Evolutionary conservation across 2,888 invertebrate genomes (phyloP).

Genomic region (Acanthoscelides obtectus): DNA sequence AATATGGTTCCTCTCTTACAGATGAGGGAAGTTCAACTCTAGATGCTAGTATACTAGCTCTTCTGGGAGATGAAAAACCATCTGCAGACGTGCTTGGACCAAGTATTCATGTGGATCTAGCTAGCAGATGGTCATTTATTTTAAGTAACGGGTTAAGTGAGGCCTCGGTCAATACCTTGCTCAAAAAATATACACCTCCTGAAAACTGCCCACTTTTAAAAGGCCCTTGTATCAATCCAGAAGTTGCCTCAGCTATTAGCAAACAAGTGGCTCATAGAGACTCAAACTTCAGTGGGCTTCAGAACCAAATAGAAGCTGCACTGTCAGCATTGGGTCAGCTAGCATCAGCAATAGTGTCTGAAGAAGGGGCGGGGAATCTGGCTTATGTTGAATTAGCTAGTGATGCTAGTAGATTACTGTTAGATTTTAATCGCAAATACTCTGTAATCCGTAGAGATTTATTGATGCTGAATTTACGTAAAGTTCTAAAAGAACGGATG

Average conservation of each 20-base stretch:
- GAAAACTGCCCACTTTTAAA: constrained; percentile 12
- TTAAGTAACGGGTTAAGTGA: not conserved
- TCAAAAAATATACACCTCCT: constrained; percentile 14
- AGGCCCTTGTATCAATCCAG: constrained; percentile 10
- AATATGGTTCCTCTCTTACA: constrained; percentile 8
- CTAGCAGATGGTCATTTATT: constrained; percentile 10
- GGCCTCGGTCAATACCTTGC: constrained; percentile 4
- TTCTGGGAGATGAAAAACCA: constrained; percentile 12
- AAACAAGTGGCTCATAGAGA: constrained; percentile 11
- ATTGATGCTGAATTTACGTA: constrained; percentile 8
- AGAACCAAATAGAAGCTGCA: constrained; percentile 13
- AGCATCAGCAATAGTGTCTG: constrained; percentile 6
- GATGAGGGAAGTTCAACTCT: constrained; percentile 2
- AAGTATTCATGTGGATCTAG: constrained; percentile 11
- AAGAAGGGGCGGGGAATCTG: constrained; percentile 8
- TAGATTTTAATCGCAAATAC: constrained; percentile 11
- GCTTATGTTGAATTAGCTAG: constrained; percentile 7
- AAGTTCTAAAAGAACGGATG: constrained; percentile 13
- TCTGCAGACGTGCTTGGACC: constrained; percentile 9
- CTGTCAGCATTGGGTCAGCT: constrained; percentile 12
- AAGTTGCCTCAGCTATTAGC: constrained; percentile 9
- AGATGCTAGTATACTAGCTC: constrained; percentile 14
- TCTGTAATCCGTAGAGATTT: constrained; percentile 11
- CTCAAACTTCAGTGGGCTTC: constrained; percentile 6
- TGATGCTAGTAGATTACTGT: constrained; percentile 14